Conservation (phyloP, 2,113 vertebrate genomes). For the Erythrocercus mccallii region DNA sequence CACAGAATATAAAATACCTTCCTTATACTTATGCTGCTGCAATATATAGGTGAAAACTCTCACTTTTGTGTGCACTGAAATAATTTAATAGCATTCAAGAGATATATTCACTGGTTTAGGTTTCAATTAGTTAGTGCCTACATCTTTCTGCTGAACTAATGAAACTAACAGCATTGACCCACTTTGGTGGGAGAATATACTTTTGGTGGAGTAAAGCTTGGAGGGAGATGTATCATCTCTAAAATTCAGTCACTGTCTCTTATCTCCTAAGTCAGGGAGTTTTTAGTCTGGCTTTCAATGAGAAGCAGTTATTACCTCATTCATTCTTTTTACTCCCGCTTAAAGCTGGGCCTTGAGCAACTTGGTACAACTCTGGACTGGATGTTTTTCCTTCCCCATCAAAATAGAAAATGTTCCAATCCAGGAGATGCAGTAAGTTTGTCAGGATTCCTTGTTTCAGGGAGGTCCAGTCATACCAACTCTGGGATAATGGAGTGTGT, state of each 20-base stretch:
- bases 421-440: not conserved
- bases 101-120: not conserved
- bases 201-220: not conserved
- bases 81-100: not conserved
- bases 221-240: not conserved
- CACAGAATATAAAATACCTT: not conserved
- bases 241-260: not conserved
- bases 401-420: not conserved
- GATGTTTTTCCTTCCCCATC: not conserved
- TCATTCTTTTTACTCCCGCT: not conserved
- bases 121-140: not conserved
- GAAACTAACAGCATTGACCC: not conserved
- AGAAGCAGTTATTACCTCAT: not conserved
- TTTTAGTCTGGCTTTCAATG: not conserved
- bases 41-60: not conserved
- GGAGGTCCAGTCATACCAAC: not conserved
- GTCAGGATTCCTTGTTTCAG: not conserved
- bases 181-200: not conserved
- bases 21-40: not conserved
- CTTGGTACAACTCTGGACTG: not conserved
- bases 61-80: not conserved
- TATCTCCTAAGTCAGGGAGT: not conserved
- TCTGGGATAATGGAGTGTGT: not conserved
- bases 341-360: not conserved
- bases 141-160: not conserved